Evolutionary conservation across 2,888 invertebrate genomes (phyloP).

Genomic region (Temnothorax ravouxi): DNA sequence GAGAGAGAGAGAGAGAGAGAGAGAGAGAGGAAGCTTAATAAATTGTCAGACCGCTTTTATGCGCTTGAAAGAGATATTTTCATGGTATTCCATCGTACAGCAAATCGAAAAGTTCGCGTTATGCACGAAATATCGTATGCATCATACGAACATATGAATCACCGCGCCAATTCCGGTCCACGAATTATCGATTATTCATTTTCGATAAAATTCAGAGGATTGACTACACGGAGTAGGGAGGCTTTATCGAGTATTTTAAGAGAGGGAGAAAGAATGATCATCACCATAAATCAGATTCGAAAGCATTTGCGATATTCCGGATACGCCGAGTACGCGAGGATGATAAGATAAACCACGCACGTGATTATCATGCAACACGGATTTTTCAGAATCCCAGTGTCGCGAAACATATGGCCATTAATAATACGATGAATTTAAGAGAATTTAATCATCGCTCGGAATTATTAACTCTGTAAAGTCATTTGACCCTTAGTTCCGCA

Average conservation of each 20-base stretch:
- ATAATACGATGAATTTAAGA: conserved; percentile 43
- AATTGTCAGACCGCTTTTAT: conserved; percentile 3
- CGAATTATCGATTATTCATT: conserved; percentile 54
- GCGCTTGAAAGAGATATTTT: conserved; percentile 17
- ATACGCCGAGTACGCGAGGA: conserved; percentile 47
- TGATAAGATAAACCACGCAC: conserved; percentile 72
- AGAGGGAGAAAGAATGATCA: conserved; percentile 56
- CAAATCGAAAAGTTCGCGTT: conserved; percentile 1
- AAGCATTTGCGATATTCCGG: conserved; percentile 62
- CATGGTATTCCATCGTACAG: background rate
- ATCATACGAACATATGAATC: conserved; percentile 48
- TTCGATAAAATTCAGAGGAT: conserved; percentile 35
- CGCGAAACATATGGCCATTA: conserved; percentile 70
- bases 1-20: background rate
- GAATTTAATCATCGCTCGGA: conserved; percentile 14
- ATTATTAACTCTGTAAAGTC: conserved; percentile 24
- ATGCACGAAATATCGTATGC: conserved; percentile 39
- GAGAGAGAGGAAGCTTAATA: background rate
- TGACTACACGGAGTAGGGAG: background rate
- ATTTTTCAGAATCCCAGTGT: conserved; percentile 63
- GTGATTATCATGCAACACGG: conserved; percentile 67
- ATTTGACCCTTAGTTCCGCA: conserved; percentile 12
- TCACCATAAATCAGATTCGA: conserved; percentile 67
- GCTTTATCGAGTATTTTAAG: conserved; percentile 45
- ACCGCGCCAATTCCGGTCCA: conserved; percentile 32